Evolutionary conservation across 2,113 vertebrate species (phyloP), one percentile per base, ranked within the genome.

Genomic region (Cyanistes caeruleus): DNA sequence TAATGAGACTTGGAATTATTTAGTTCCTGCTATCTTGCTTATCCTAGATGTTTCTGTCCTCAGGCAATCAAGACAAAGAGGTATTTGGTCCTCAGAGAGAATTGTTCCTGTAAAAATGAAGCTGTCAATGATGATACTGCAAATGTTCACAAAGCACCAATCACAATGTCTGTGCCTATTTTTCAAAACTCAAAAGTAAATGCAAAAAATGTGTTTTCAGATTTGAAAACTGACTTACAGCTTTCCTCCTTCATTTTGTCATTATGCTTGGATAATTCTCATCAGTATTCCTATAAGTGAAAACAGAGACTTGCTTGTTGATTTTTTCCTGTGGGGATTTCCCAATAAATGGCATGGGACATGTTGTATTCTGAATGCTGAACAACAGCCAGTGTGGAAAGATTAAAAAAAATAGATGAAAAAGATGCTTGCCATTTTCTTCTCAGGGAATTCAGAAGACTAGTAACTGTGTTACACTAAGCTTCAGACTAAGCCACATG

Each of bases 1-100:
- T 84, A 91, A 95, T 90, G 72, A 80, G 72, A 95, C 62, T 68
- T 83, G 48, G 55, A 94, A 79, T 58, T 91, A 83, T 86, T 93
- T 82, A 63, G 46, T 74, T 95, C 59, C 53, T 86, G 69, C 67
- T 91, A 63, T 67, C 70, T 88, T 69, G 70, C 59, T 88, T 94
- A 74, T 89, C 30, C 33, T 73, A 30, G 37, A 89, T 73, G 28
- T 73, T 87, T 76, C 62, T 93, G n/a, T 89, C 81, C 74, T 95
- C 52, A 15, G 33, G 51, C 70, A 78, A 89, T 89, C 53, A 65
- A 76, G 51, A 79, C 60, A 48, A 93, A 95, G 84, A 89, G 28
- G 13, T 65, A 63, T 87, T 82, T 59, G 25, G 35, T 82, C 67
- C 58, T 90, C n/a, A 43, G 81, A 94, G 30, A 46, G 19, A 46